Evolutionary conservation across 2,888 invertebrate species (phyloP), one percentile per base, ranked within the genome.

Genomic region (Cephus sareptanus): DNA sequence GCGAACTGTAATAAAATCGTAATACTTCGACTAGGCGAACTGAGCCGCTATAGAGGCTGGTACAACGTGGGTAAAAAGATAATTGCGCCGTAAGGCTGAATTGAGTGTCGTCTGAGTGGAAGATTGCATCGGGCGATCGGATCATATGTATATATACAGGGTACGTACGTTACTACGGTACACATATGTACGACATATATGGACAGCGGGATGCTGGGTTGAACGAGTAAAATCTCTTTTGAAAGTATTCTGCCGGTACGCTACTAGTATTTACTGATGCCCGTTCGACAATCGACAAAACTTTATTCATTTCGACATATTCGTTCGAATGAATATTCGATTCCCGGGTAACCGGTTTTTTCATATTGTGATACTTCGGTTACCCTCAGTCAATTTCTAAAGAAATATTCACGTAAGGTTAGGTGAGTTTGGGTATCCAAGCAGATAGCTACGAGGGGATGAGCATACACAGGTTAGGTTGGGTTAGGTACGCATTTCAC

Each of bases 61-160:
- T 23, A 82, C 81, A 75, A 75, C 56, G 23, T 15, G 37, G 37
- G 23, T 86, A 87, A 87, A 88, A 84, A 87, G 87, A 85, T 88
- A 88, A 88, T 87, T 88, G 87, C 83, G 81, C 81, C 84, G 83
- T 82, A 83, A 83, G 81, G 87, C 83, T 84, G 84, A 84, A 85
- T 84, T 84, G 85, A 88, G 89, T 89, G 87, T 86, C 86, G 89
- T 85, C 89, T 89, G 89, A 89, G 88, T 89, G 89, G 89, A 89
- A 89, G 88, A 89, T 89, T 89, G 89, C 88, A 87, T 85, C 83
- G 56, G 56, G 23, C 23, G 56, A 56, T 56, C 56, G 9, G 56
- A 56, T 56, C 56, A 56, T 23, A 23, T 0, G 9, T 15, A 2
- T 9, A 40, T 40, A 23, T 23, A 40, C 4, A 56, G 15, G 56